Evolutionary conservation across 2,797 vertebrate genomes (phyloP), one percentile per base, ranked within the genome.

Genomic region (Pangasius mekongensis): DNA sequence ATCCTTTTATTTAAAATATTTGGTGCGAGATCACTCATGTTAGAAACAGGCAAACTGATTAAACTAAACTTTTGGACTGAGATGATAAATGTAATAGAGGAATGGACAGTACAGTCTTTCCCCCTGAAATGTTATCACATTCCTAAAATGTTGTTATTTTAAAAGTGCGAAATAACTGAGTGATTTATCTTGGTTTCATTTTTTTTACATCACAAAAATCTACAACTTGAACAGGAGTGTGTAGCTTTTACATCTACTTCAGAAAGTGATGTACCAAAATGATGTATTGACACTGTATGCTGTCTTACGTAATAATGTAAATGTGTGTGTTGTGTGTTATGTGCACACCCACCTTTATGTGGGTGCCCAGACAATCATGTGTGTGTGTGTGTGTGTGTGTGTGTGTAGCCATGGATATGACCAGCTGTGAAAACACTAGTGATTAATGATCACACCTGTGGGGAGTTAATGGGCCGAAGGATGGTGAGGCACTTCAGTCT

Each of bases 391-490:
- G 80, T 85, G 54, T 80, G 27, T 43, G 27, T 60, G 69, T 78
- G 69, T 87, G 71, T 87, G 80, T 85, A 76, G 76, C 60, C 62
- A n/a, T 88, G 71, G 71, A 81, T 88, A 90, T 77, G 91, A 89
- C 91, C 93, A 94, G 93, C 94, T 95, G 94, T 90, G 89, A 90
- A 95, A 95, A 95, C 93, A 94, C 86, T 5, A 78, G 86, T 94
- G 93, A 95, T 93, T 94, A 89, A 95, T 93, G 91, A 87, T 88
- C 87, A 93, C 91, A 93, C 90, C 91, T 94, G 91, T 91, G 90
- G 78, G 86, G 77, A 89, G 85, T 86, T 91, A 91, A 91, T 89
- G 87, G 84, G 90, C 47, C 62, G 54, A 87, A 90, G 85, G 88
- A 92, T 90, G 67, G 86, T 74, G 88, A 86, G 89, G 86, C 73